Percentiles rank a stretch among this genome's conserved stretches.
phyloP scores from a whole-genome alignment of 2,797 vertebrate genomes.

The Helicolenus hilgendorfi region DNA sequence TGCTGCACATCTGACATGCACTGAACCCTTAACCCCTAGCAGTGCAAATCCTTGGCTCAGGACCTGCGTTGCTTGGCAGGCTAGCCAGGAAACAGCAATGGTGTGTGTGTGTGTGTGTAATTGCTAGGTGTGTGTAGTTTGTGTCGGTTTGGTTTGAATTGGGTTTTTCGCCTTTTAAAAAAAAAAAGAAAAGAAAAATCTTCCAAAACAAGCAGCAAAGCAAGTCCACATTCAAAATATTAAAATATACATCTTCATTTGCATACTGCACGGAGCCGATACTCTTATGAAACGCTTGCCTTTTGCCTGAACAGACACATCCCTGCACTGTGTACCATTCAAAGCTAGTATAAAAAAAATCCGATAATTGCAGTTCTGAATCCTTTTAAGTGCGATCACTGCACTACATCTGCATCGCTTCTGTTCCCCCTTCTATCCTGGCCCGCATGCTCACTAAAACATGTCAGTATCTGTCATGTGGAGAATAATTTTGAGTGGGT shows the following conservation, averaged over 20 bases:
- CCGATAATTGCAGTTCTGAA: neutral
- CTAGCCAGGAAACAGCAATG: slow-evolving; percentile 59
- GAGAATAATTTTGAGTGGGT: slow-evolving; percentile 24
- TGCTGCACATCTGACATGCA: slow-evolving; percentile 54
- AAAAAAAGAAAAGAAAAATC: neutral
- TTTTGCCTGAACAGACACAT: slow-evolving; percentile 18
- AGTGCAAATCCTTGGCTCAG: slow-evolving; percentile 66
- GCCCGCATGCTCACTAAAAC: slow-evolving; percentile 28
- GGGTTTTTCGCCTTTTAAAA: slow-evolving; percentile 23
- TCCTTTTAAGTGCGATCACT: slow-evolving; percentile 17
- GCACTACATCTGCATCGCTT: slow-evolving; percentile 34
- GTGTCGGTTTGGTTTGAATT: slow-evolving; percentile 43
- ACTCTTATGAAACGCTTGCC: neutral
- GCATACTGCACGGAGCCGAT: neutral
- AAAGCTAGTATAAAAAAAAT: neutral
- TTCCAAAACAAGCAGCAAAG: slow-evolving; percentile 31
- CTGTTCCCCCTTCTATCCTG: slow-evolving; percentile 5
- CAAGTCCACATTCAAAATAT: slow-evolving; percentile 20
- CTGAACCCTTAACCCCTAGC: slow-evolving; percentile 69
- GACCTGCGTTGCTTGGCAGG: slow-evolving; percentile 70
- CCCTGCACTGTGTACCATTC: neutral
- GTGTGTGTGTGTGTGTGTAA: slow-evolving; percentile 34
- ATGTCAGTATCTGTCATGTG: slow-evolving; percentile 40
- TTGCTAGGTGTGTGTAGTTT: slow-evolving; percentile 46
- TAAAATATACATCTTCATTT: slow-evolving; percentile 7